These are phyloP conservation scores for Hipparchia semele DNA, from an alignment of 2,888 invertebrate genomes.

Conservation along the genomic window DNA sequence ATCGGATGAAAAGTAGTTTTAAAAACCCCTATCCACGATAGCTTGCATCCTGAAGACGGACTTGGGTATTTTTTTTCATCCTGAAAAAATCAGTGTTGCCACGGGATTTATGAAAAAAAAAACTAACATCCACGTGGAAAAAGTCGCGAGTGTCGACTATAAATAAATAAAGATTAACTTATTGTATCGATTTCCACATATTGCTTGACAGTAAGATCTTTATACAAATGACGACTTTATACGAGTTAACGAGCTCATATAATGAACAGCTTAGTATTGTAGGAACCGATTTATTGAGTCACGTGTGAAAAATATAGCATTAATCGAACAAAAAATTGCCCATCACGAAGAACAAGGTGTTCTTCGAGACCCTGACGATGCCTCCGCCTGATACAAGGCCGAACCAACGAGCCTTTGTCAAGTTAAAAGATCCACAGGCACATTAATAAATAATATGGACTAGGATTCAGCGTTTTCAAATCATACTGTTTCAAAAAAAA, in stretches of 20 bases:
- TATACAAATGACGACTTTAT: neutral
- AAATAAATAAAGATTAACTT: too few relatives aligned
- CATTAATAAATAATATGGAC: too few relatives aligned
- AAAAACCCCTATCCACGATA: too few relatives aligned
- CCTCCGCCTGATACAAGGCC: conserved; percentile 53
- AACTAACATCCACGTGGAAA: too few relatives aligned
- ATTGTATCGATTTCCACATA: too few relatives aligned
- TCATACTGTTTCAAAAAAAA: too few relatives aligned
- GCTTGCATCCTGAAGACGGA: too few relatives aligned
- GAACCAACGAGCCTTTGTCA: conserved; percentile 58
- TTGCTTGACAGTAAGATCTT: neutral
- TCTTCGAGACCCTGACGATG: conserved; percentile 59
- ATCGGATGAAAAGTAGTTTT: neutral
- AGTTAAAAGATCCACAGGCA: conserved; percentile 43
- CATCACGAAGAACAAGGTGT: conserved; percentile 39
- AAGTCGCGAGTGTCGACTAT: too few relatives aligned
- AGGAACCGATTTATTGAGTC: conserved; percentile 13
- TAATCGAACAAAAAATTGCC: conserved; percentile 10
- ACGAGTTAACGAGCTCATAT: neutral
- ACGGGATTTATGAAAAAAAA: too few relatives aligned
- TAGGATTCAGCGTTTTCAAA: too few relatives aligned
- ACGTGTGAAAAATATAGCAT: conserved; percentile 1
- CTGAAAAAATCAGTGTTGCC: too few relatives aligned
- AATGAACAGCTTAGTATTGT: conserved; percentile 7
- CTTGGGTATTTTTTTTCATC: too few relatives aligned